Conservation (phyloP, 2,797 vertebrate genomes). For the Halcyon badia region DNA sequence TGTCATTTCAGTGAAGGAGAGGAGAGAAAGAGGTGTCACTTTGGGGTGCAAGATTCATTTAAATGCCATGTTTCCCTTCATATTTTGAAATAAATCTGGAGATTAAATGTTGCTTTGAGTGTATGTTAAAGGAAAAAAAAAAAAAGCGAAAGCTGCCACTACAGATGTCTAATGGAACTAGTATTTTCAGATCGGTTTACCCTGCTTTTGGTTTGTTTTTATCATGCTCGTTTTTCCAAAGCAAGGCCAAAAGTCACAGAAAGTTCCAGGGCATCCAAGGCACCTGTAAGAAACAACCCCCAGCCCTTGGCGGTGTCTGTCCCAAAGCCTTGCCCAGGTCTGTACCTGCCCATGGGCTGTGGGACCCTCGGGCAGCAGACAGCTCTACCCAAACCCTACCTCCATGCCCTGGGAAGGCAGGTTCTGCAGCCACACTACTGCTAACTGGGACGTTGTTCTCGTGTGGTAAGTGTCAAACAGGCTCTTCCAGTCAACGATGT, state of each 20-base stretch:
- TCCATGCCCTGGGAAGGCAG: fast-evolving
- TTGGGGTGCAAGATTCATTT: not conserved
- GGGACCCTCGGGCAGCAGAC: fast-evolving
- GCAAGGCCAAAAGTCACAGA: not conserved
- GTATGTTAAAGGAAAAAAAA: not conserved
- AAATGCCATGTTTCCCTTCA: not conserved
- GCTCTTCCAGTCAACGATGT: not conserved
- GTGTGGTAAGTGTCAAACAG: not conserved
- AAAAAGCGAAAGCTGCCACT: not conserved
- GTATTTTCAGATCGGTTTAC: not conserved
- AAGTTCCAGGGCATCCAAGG: not conserved
- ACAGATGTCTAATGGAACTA: not conserved
- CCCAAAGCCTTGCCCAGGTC: fast-evolving
- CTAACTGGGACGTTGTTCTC: fast-evolving
- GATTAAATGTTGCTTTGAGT: not conserved
- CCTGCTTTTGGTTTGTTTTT: not conserved
- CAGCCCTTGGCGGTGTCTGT: not conserved
- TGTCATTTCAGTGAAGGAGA: not conserved
- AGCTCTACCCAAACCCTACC: fast-evolving
- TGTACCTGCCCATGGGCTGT: fast-evolving
- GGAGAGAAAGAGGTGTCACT: not conserved
- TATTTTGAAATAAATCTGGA: conserved; percentile 3
- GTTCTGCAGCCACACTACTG: not conserved
- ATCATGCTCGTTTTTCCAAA: not conserved
- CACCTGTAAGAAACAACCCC: not conserved